Percentiles rank a stretch among this genome's conserved stretches.
Conservation (phyloP, 2,888 invertebrate genomes). For the Amphipoea lucens region DNA sequence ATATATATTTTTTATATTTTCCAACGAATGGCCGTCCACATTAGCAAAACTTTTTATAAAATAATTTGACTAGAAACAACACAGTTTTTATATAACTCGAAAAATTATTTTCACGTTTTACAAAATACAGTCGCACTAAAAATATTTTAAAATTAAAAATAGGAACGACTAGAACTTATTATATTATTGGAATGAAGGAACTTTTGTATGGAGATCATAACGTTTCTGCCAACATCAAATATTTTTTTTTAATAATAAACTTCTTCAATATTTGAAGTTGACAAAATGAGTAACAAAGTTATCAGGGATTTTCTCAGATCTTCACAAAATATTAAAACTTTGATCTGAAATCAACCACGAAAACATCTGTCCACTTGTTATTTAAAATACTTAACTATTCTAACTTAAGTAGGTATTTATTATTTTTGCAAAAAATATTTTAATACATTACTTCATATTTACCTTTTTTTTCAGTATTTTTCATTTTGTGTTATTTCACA, state of each 20-base stretch:
- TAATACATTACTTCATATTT: constrained; percentile 16
- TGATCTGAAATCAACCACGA: constrained; percentile 57
- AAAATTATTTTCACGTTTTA: constrained; percentile 78
- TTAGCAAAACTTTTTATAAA: constrained; percentile 81
- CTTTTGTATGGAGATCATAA: constrained; percentile 72
- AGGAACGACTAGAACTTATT: constrained; percentile 68
- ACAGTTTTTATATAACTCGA: constrained; percentile 78
- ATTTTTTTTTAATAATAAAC: constrained; percentile 67
- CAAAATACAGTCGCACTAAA: constrained; percentile 86
- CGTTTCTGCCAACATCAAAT: constrained; percentile 68
- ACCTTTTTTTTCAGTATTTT: constrained; percentile 39
- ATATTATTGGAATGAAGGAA: constrained; percentile 73
- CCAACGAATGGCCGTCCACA: constrained; percentile 76
- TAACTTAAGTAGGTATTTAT: constrained; percentile 58
- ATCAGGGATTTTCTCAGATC: constrained; percentile 54
- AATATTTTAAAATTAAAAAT: constrained; percentile 62
- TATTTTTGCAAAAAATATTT: constrained; percentile 68
- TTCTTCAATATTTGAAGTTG: constrained; percentile 67
- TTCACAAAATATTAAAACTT: constrained; percentile 64
- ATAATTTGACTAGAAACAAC: constrained; percentile 90
- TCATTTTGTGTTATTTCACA: constrained; percentile 35
- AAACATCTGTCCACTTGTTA: constrained; percentile 55
- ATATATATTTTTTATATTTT: constrained; percentile 63
- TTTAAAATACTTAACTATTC: constrained; percentile 43
- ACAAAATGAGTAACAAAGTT: constrained; percentile 61